phyloP scores from a whole-genome alignment of 2,797 vertebrate species.

The Chiloscyllium punctatum region DNA sequence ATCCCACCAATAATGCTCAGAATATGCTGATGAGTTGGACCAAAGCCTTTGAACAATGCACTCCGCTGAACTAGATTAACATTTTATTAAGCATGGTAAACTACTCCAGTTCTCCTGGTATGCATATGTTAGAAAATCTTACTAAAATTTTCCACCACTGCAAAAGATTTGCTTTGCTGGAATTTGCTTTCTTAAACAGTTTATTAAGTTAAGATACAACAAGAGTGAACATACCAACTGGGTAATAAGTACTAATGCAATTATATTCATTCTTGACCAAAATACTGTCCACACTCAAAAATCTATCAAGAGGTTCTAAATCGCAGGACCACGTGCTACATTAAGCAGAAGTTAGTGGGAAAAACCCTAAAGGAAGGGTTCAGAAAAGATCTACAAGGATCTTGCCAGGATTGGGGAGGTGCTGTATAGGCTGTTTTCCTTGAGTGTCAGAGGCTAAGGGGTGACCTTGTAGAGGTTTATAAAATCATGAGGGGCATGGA shows the following conservation, averaged over 20 bases:
- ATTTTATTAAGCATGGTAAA: background rate
- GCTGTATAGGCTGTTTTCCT: no score
- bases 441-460: no score
- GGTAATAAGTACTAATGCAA: background rate
- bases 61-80: background rate
- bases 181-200: background rate
- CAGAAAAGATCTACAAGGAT: no score
- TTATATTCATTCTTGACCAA: background rate
- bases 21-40: background rate
- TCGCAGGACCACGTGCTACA: background rate
- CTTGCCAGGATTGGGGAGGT: no score
- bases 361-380: background rate
- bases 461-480: no score
- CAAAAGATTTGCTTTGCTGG: background rate
- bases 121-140: background rate
- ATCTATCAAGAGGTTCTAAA: background rate
- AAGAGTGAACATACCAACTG: background rate
- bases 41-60: background rate
- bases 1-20: background rate
- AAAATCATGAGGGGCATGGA: no score
- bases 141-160: background rate
- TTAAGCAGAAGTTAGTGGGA: background rate
- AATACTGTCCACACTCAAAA: background rate
- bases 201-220: background rate
- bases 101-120: background rate